Conservation (phyloP, 2,113 vertebrate species). For the Ciconia stormi region DNA sequence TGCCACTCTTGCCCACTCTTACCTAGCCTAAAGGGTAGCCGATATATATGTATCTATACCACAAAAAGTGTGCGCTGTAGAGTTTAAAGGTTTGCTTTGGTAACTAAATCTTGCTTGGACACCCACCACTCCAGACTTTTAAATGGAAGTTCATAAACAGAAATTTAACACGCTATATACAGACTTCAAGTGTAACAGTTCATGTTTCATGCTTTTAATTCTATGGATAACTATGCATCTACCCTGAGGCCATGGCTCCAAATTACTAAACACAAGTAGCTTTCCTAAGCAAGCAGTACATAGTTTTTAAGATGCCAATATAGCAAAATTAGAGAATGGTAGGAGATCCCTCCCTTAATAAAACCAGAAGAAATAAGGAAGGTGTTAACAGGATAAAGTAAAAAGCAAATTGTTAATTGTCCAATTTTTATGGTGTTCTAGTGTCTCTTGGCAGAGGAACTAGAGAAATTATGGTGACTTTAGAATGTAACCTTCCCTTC, state of each 20-base stretch:
- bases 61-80: rapidly evolving
- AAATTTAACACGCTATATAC: neutral
- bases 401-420: neutral
- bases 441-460: neutral
- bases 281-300: neutral
- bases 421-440: neutral
- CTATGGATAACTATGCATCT: rapidly evolving
- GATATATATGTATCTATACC: rapidly evolving
- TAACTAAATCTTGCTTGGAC: neutral
- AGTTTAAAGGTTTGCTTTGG: neutral
- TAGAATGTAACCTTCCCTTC: neutral
- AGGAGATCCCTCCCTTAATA: neutral
- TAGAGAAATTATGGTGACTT: neutral
- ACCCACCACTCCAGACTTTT: neutral
- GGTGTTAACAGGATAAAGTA: neutral
- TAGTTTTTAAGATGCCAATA: neutral
- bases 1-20: neutral
- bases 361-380: neutral
- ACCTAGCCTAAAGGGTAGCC: neutral
- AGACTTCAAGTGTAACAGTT: neutral
- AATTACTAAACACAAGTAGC: neutral
- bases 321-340: neutral
- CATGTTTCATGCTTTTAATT: neutral
- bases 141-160: neutral
- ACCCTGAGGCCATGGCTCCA: neutral